These are phyloP conservation scores for Dallia pectoralis DNA, from an alignment of 2,797 vertebrate genomes.

Conservation along the genomic window DNA sequence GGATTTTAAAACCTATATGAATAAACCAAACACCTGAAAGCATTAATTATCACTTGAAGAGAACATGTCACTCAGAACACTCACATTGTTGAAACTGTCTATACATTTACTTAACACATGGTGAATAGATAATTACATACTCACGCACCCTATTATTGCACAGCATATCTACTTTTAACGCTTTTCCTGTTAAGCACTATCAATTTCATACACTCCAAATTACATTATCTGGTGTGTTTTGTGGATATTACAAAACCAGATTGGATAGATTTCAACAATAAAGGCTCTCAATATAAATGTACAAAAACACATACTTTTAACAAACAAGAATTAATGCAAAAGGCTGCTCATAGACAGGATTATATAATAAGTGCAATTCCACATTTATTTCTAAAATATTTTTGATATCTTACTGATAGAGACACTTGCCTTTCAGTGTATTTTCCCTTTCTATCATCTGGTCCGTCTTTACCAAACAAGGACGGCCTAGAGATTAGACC, in stretches of 20 bases:
- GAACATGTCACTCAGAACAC: no score
- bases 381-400: background rate
- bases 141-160: no score
- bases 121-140: no score
- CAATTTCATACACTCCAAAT: background rate
- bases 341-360: background rate
- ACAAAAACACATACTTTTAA: background rate
- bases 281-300: background rate
- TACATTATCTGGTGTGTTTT: background rate
- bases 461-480: background rate
- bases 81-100: no score
- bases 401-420: background rate
- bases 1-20: no score
- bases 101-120: no score
- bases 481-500: no score
- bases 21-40: no score
- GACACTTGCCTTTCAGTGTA: background rate
- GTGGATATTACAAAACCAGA: background rate
- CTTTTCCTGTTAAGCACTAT: no score
- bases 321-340: background rate
- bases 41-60: no score
- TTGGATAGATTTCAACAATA: background rate
- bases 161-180: no score
- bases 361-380: background rate
- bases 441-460: background rate